Evolutionary conservation across 2,888 invertebrate genomes (phyloP).

Genomic region (Acleris literana): DNA sequence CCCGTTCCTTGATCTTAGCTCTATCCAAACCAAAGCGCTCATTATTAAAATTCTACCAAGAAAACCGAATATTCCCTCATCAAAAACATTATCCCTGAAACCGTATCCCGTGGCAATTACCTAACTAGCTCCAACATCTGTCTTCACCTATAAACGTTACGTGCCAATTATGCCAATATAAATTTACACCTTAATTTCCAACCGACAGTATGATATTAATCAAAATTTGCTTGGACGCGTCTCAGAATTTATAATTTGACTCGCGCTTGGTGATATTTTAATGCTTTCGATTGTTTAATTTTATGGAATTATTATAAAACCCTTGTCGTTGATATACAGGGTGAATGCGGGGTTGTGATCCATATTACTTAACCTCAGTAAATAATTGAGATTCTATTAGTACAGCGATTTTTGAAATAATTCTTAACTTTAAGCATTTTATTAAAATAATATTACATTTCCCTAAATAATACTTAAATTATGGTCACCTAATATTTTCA

Average conservation of each 20-base stretch:
- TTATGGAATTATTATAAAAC: too few species aligned
- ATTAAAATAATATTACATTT: too few species aligned
- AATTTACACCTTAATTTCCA: conserved; percentile 35
- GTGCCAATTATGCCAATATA: conserved; percentile 34
- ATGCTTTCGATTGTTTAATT: too few species aligned
- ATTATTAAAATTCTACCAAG: neutral
- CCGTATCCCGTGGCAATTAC: conserved; percentile 29
- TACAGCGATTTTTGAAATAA: too few species aligned
- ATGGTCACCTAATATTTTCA: too few species aligned
- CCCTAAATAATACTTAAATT: too few species aligned
- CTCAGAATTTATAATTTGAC: conserved; percentile 25
- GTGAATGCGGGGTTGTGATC: too few species aligned
- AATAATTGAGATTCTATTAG: too few species aligned
- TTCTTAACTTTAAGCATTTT: too few species aligned
- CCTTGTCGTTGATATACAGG: too few species aligned
- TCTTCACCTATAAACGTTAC: conserved; percentile 27
- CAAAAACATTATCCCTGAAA: neutral
- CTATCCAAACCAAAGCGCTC: neutral
- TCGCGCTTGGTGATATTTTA: conserved; percentile 14
- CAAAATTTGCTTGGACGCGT: conserved; percentile 30
- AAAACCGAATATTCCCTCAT: conserved; percentile 1
- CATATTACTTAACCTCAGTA: too few species aligned
- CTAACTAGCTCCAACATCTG: conserved; percentile 30
- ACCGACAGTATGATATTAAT: conserved; percentile 32
- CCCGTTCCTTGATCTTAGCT: neutral